Evolutionary conservation across 2,888 invertebrate genomes (phyloP), one percentile per base, ranked within the genome.

Genomic region (Petrolisthes manimaculis): DNA sequence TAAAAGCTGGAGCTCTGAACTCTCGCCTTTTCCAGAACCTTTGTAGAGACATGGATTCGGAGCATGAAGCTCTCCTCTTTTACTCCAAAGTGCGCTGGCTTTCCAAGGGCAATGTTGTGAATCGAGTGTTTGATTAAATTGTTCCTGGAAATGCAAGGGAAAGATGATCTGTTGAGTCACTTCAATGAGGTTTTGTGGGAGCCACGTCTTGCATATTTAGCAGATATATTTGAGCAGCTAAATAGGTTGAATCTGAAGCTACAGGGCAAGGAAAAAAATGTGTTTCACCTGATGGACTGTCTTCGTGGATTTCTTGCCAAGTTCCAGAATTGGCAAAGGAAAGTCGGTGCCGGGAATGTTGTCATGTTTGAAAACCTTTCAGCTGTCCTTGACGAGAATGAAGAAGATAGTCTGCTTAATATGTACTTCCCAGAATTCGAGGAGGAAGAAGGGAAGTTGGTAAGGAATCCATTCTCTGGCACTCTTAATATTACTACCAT

Each of bases 121-220:
- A 61, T 84, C 53, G 24, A 84, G 77, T 77, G 84, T 77, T 84
- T 75, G 84, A 84, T 77, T 24, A 74, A 84, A 75, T 56, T 84
- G 56, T 84, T 84, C 37, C 77, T 84, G 84, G 84, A 77, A 84
- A 84, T 75, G 56, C 84, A 84, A 84, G 77, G 84, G 75, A 37
- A 84, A 75, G 77, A 74, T 75, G 77, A 84, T 74, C 56, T 55
- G 56, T 77, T 84, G 84, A 75, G 77, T 61, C 56, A 77, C 77
- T 84, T 84, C 84, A 56, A 75, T 84, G 55, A 56, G 54, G 84
- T 84, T 75, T 75, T 84, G 75, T 84, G 56, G 55, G 61, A 84
- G 84, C 77, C 84, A 84, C 55, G 56, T 84, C 84, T 84, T 84
- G 84, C 84, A 84, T 84, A 84, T 24, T 75, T 84, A 84, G 84